Percentiles rank a stretch among this genome's conserved stretches.
Evolutionary conservation across 2,113 vertebrate genomes (phyloP).

Genomic region (Chaetorhynchus papuensis): DNA sequence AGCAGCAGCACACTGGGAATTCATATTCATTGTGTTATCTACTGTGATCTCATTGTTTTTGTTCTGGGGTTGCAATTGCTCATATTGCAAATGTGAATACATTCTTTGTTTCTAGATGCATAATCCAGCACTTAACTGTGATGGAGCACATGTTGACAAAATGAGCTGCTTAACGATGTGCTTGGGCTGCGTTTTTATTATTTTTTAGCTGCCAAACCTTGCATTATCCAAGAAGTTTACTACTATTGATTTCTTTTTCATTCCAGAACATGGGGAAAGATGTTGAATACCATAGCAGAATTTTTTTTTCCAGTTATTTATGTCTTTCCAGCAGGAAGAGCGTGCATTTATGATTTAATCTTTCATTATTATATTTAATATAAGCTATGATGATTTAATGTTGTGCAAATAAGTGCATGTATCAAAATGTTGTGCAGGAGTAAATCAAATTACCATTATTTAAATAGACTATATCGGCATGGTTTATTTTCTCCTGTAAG

Average conservation of each 20-base stretch:
- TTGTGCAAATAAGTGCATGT: not conserved
- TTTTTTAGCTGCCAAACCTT: slow-evolving; percentile 30
- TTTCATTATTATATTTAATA: not conserved
- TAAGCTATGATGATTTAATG: not conserved
- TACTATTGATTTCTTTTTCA: slow-evolving; percentile 20
- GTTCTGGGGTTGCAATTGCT: not conserved
- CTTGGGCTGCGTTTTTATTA: not conserved
- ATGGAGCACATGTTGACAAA: slow-evolving; percentile 37
- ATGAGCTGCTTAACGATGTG: not conserved
- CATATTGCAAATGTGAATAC: not conserved
- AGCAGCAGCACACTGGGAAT: not conserved
- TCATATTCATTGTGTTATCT: not conserved
- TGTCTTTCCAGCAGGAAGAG: not conserved
- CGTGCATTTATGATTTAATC: not conserved
- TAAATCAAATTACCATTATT: not conserved
- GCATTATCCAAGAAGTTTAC: slow-evolving; percentile 22
- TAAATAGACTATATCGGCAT: not conserved
- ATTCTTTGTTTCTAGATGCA: slow-evolving; percentile 18
- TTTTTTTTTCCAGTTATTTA: not conserved
- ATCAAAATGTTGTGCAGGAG: not conserved
- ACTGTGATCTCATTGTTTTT: not conserved
- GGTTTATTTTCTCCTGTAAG: not conserved
- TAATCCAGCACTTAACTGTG: slow-evolving; percentile 26
- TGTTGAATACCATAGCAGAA: not conserved
- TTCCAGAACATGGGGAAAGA: not conserved